Evolutionary conservation across 2,113 vertebrate species (phyloP), one percentile per base, ranked within the genome.

Genomic region (Eulemur rufifrons): DNA sequence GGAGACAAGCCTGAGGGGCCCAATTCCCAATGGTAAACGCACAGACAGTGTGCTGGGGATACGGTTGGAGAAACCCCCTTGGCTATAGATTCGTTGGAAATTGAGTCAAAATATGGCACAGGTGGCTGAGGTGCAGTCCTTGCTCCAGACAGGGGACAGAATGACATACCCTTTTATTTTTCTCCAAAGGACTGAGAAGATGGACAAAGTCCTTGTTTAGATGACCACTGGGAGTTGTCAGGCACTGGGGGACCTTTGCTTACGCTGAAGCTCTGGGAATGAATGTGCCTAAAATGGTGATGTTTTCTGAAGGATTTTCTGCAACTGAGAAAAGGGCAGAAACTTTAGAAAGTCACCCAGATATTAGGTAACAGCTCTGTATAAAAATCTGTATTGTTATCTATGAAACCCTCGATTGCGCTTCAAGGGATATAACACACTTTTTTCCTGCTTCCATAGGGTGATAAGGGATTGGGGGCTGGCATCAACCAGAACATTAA

Each of bases 261-360:
- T 76, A 50, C 13, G 12, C 59, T 96, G 29, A n/a, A 39, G 8
- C 29, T 83, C 42, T 80, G 81, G 54, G 56, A 81, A 39, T 5
- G 1, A 77, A 85, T 63, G 29, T 91, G 76, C 73, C 91, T 78
- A 54, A 59, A 23, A 89, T 18, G 10, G 52, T 50, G 45, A 25
- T 91, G n/a, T 89, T 93, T 93, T 84, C 81, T 59, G 5, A 94
- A 77, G 69, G 27, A 64, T 76, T 94, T 94, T 76, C 54, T 94
- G 50, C 47, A 87, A 23, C 37, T 80, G 8, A 56, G 69, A 52
- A 61, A 80, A 94, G 50, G 37, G 32, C 8, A 21, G 52, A 68
- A 93, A 85, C 9, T 45, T 87, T 76, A 91, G 82, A 85, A 86
- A 88, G 29, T 71, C 17, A 85, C 15, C 5, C 80, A 85, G 86